phyloP scores from a whole-genome alignment of 2,888 invertebrate genomes.

The Lepidocyrtoides sp. region DNA sequence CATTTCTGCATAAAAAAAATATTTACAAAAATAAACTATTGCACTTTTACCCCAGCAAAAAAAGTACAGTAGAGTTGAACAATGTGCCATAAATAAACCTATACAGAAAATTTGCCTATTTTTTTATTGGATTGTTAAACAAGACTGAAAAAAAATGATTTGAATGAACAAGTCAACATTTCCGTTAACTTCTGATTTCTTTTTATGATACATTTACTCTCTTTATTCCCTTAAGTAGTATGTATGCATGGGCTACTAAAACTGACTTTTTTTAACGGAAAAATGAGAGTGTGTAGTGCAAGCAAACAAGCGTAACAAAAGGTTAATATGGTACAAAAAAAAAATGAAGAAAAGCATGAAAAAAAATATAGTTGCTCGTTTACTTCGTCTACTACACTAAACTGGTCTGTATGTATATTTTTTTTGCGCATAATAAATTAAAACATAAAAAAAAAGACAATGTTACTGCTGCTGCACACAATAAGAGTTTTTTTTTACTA shows the following conservation, averaged over 20 bases:
- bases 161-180: neutral
- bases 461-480: too few species aligned
- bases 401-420: neutral
- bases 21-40: too few species aligned
- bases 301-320: neutral
- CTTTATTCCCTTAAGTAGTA: too few species aligned
- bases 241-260: too few species aligned
- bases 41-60: too few species aligned
- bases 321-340: neutral
- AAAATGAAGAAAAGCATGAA: neutral
- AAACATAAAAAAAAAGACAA: neutral
- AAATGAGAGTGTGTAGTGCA: neutral
- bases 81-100: too few species aligned
- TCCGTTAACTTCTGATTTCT: too few species aligned
- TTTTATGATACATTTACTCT: too few species aligned
- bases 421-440: neutral
- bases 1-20: too few species aligned
- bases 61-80: too few species aligned
- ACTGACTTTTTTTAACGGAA: too few species aligned
- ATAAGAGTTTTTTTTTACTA: constrained; percentile 34
- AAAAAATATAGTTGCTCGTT: neutral
- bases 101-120: neutral
- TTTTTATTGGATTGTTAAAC: constrained; percentile 17
- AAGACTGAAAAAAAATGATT: neutral
- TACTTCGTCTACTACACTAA: too few species aligned